These are phyloP conservation scores for Meriones psammophilus DNA, from an alignment of 2,797 vertebrate species.

Conservation along the genomic window DNA sequence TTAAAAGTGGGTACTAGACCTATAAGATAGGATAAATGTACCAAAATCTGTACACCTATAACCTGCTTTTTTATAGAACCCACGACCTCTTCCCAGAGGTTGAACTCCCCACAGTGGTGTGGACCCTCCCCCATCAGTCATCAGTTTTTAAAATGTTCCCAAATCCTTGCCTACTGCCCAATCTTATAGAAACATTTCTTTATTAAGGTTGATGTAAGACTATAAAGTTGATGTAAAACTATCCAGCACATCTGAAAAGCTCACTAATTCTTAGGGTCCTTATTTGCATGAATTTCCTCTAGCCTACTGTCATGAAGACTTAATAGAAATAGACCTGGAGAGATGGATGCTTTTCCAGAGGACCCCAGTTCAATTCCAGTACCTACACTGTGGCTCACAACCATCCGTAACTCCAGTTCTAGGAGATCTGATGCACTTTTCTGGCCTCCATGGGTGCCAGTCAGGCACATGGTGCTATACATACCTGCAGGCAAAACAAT, in stretches of 20 bases:
- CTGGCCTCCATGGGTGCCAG: neutral
- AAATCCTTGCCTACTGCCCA: neutral
- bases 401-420: neutral
- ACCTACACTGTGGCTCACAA: neutral
- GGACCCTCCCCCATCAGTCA: neutral
- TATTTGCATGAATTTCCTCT: neutral
- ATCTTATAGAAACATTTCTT: neutral
- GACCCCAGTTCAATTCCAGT: neutral
- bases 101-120: neutral
- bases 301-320: neutral
- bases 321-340: neutral
- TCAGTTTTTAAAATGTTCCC: neutral
- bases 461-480: neutral
- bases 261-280: no score
- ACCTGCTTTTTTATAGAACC: neutral
- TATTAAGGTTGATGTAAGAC: neutral
- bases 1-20: no score
- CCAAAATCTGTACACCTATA: no score
- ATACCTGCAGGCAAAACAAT: neutral
- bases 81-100: rapidly evolving
- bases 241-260: no score
- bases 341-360: neutral
- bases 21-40: no score
- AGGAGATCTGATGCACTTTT: neutral
- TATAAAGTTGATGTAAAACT: neutral